Base-by-base conservation (phyloP, 1,140 invertebrate genomes). In the Trichonephila inaurata region DNA sequence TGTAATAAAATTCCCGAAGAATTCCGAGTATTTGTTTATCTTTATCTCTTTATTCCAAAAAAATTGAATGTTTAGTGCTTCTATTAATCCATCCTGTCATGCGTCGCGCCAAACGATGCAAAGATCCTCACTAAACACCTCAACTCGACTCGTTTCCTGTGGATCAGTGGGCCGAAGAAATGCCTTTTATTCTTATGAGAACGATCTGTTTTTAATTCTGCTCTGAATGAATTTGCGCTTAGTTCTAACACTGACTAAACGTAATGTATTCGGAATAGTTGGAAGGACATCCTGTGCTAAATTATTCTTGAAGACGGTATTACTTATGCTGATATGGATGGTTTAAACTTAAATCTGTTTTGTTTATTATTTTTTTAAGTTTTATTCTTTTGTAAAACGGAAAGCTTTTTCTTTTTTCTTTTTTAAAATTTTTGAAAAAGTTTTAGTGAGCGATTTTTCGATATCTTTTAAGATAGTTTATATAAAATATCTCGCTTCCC, bases 131-230 rank as follows among this genome's bases (percentile, higher is more conserved):
- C 28, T 16, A 24, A 83, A 83, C 82, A 58, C 82, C 82, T 83
- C 82, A 51, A 58, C 82, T 83, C 44, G 21, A 21, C 82, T 83
- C 82, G 44, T 58, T 83, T 83, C 82, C 82, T 83, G 82, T 83
- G 82, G 51, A 83, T 51, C 82, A 83, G 82, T 83, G 82, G 21
- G 82, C 82, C 82, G 82, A 83, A 60, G 82, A 83, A 83, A 24
- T 21, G 82, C 44, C 82, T 24, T n/a, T 83, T 58, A 83, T 83
- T 83, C 82, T 83, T n/a, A 51, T 58, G 82, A 83, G 40, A 77
- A 33, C 18, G 28, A 77, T 77, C 72, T 33, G 28, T 40, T 40
- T 77, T 77, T 40, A 33, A 33, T 33, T 77, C 28, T 77, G 12
- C 24, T 77, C 33, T 77, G 69, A 33, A 33, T 77, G 66, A 77